Percentiles rank a stretch among this genome's conserved stretches.
These are phyloP conservation scores for Lycophotia porphyrea DNA, from an alignment of 2,888 invertebrate genomes.

Conservation along the genomic window DNA sequence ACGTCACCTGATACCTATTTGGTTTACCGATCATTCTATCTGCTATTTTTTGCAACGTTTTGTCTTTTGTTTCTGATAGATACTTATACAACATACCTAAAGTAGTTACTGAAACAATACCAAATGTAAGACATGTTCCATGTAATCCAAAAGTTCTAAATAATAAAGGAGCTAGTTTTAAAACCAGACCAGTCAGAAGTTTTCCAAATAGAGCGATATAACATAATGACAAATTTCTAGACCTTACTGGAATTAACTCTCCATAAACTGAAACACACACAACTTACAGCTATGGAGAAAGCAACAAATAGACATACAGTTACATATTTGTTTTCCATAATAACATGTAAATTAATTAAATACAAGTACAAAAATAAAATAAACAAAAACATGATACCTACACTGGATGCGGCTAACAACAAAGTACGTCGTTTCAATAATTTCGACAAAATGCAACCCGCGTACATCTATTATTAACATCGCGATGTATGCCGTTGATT, in stretches of 20 bases:
- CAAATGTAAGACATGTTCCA: conserved; percentile 70
- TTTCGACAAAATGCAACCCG: conserved; percentile 64
- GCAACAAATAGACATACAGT: conserved; percentile 62
- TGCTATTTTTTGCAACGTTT: conserved; percentile 73
- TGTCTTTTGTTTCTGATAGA: conserved; percentile 77
- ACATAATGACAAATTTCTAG: conserved; percentile 66
- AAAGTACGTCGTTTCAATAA: conserved; percentile 66
- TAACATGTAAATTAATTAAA: conserved; percentile 57
- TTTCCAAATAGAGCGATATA: conserved; percentile 37
- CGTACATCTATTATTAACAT: conserved; percentile 77
- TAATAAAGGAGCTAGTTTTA: conserved; percentile 70
- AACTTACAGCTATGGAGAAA: conserved; percentile 70
- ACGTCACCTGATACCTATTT: neutral
- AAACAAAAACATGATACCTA: conserved; percentile 65
- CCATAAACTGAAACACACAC: conserved; percentile 65
- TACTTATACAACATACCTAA: conserved; percentile 67
- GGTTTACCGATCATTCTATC: conserved; percentile 54
- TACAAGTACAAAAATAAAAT: conserved; percentile 68
- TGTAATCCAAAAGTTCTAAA: conserved; percentile 67
- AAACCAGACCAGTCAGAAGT: conserved; percentile 7
- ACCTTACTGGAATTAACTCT: conserved; percentile 70
- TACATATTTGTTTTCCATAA: conserved; percentile 65
- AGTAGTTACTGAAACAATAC: conserved; percentile 47
- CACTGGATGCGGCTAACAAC: conserved; percentile 62
- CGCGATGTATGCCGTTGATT: conserved; percentile 70